Conservation (phyloP, 1,140 invertebrate genomes). For the Listronotus bonariensis region DNA sequence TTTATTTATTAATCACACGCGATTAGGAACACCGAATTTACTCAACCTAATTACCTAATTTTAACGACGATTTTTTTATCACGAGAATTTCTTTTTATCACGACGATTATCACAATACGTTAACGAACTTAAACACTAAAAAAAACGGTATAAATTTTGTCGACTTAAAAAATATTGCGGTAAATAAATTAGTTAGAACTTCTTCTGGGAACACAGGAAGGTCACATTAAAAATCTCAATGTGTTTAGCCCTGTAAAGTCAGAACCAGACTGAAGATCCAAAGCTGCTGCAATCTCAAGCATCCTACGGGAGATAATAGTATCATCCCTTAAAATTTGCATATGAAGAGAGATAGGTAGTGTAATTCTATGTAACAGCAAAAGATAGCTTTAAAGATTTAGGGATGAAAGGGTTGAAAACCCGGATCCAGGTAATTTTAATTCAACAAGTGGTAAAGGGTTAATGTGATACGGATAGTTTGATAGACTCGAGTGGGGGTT, state of each 20-base stretch:
- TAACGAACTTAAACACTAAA: conserved; percentile 4
- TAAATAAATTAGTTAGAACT: no score
- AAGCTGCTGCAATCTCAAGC: conserved; percentile 7
- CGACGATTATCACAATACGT: conserved; percentile 30
- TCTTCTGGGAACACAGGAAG: not conserved
- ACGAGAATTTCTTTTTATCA: not conserved
- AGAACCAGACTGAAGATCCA: conserved; percentile 34
- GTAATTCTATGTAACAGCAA: not conserved
- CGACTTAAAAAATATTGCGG: conserved; percentile 14
- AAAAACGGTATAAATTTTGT: not conserved
- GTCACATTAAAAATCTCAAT: conserved; percentile 1
- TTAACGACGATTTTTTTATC: not conserved
- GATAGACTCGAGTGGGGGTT: conserved; percentile 1
- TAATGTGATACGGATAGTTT: not conserved
- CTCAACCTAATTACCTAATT: conserved; percentile 4
- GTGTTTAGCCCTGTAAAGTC: conserved; percentile 35
- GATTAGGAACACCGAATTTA: not conserved
- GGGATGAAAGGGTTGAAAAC: not conserved
- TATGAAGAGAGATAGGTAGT: conserved; percentile 2
- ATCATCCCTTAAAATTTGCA: not conserved
- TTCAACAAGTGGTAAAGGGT: conserved; percentile 1
- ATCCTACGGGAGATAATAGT: conserved; percentile 1
- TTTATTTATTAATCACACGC: no score
- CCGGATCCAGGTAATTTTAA: conserved; percentile 3
- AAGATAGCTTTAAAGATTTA: not conserved